Conservation (phyloP, 2,797 vertebrate species). For the Gymnoscopelus microlampas region DNA sequence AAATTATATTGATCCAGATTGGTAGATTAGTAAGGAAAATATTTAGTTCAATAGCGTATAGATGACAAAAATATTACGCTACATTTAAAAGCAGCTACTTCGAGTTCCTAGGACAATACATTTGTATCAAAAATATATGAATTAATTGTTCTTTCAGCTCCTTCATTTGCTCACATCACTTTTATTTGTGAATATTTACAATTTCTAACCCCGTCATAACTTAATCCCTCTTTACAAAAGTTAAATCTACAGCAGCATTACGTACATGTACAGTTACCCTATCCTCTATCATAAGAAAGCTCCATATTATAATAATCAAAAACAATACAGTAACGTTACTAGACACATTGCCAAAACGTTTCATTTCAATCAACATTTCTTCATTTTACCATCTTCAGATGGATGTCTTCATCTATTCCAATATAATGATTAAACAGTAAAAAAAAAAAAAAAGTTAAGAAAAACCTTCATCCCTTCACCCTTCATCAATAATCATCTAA, state of each 20-base stretch:
- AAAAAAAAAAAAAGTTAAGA: conserved; percentile 5
- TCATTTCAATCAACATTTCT: conserved; percentile 31
- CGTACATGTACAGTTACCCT: conserved; percentile 16
- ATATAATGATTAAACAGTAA: conserved; percentile 17
- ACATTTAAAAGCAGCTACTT: no score
- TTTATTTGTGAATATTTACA: conserved; percentile 1
- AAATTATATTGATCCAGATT: conserved; percentile 13
- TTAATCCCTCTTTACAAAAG: neutral
- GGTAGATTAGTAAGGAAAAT: conserved; percentile 1
- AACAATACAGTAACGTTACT: neutral
- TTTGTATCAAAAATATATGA: conserved; percentile 5
- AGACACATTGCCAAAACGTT: conserved; percentile 19
- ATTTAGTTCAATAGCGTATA: neutral
- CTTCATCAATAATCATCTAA: conserved; percentile 45
- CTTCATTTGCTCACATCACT: conserved; percentile 21
- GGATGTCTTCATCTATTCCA: conserved; percentile 42
- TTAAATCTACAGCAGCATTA: conserved; percentile 11
- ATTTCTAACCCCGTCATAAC: conserved; percentile 1
- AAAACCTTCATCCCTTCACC: conserved; percentile 61
- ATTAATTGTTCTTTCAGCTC: conserved; percentile 60
- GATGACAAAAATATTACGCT: no score
- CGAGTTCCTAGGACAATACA: no score
- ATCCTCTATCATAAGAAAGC: conserved; percentile 9
- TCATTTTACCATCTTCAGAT: conserved; percentile 40
- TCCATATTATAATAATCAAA: conserved; percentile 14